These are phyloP conservation scores for Druon quercuslanigerum DNA, from an alignment of 1,140 invertebrate species.

Conservation along the genomic window DNA sequence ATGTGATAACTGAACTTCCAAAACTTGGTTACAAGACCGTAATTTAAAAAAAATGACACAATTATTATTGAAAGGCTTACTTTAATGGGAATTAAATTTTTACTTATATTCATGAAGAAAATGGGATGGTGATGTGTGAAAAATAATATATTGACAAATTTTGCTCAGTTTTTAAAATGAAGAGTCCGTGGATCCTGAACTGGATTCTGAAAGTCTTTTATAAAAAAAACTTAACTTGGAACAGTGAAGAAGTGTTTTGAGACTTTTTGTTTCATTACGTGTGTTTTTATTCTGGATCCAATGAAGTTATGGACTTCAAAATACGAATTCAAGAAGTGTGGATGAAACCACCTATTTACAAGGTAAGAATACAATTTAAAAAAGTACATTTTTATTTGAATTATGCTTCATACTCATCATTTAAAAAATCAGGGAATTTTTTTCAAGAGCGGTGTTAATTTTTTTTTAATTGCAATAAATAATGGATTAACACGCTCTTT, in stretches of 20 bases:
- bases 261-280: background rate
- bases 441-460: too few relatives aligned
- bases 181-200: background rate
- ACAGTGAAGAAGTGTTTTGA: constrained; percentile 9
- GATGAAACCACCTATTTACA: constrained; percentile 37
- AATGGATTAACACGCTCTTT: too few relatives aligned
- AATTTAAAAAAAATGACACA: too few relatives aligned
- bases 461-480: too few relatives aligned
- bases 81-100: too few relatives aligned
- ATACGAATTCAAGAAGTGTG: constrained; percentile 38
- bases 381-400: background rate
- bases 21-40: background rate
- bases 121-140: background rate
- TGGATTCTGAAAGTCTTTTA: background rate
- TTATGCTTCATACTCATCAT: background rate
- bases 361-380: constrained; percentile 44
- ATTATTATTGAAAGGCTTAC: too few relatives aligned
- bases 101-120: background rate
- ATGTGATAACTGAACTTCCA: background rate
- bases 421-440: too few relatives aligned
- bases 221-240: background rate
- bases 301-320: constrained; percentile 11
- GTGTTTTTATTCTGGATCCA: background rate
- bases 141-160: background rate
- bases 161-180: background rate